Base-by-base conservation (phyloP, 2,113 vertebrate species). In the Dolichallabes microphthalmus region DNA sequence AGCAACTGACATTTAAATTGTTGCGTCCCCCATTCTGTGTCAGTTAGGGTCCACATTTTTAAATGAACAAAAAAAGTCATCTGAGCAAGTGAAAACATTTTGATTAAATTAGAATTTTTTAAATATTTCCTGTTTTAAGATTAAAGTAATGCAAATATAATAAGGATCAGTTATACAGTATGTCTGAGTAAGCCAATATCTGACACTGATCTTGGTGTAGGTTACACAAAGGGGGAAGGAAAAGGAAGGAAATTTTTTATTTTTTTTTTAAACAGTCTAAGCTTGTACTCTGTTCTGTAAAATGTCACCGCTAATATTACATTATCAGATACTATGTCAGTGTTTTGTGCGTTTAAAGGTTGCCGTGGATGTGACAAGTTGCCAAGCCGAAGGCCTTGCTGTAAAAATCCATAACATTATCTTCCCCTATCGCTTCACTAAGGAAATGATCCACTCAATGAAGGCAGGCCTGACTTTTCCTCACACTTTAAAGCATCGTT, bases 391-490 rank as follows among this genome's bases (percentile, higher is more conserved):
- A 14, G 94, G 88, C 75, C 92, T 98, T 85, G 95, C 95, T 30
- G 98, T 99, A 73, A 98, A 97, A 93, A 95, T 98, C 89, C 97
- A 99, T 92, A 99, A 97, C 78, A 95, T 98, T 82, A 92, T 99
- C 4, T 97, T 96, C 90, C 97, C 97, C 0, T 99, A 98, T 79
- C 96, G 96, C 79, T 99, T 99, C 89, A 98, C 98, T 88, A 99
- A 98, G 91, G 95, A 95, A 35, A 99, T 99, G 98, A 95, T 99
- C 90, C 94, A 95, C 86, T 97, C 97, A 5, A 94, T 99, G 96
- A 96, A 97, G 97, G 98, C 94, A 95, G 90, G 87, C 35, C 25
- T 30, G 35, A 8, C 15, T 27, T 39, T 60, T 58, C 7, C 1
- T 60, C 7, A 39, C 39, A 27, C n/a, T 39, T 69, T 52, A 39